Conservation (phyloP, 2,797 vertebrate species). For the Sarcophilus harrisii region DNA sequence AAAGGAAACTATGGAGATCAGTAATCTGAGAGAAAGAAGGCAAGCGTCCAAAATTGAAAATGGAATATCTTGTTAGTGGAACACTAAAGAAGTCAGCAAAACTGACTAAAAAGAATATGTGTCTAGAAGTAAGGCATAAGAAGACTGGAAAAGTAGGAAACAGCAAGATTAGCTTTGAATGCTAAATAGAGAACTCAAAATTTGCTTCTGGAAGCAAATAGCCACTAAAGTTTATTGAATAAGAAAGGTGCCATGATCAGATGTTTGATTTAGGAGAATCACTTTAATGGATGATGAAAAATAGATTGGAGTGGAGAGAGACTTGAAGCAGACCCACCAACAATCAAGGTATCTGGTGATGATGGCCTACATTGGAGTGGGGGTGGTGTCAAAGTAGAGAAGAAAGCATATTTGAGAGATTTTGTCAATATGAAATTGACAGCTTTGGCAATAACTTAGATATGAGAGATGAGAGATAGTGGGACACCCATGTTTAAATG, state of each 20-base stretch:
- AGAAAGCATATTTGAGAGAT: neutral
- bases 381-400: neutral
- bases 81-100: neutral
- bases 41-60: neutral
- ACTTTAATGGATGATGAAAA: neutral
- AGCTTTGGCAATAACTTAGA: neutral
- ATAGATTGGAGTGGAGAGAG: neutral
- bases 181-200: neutral
- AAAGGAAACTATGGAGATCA: slow-evolving; percentile 5
- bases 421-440: neutral
- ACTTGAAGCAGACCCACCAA: neutral
- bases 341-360: neutral
- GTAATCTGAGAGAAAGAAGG: neutral
- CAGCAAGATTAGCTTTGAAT: too few species aligned
- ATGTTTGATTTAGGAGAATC: neutral
- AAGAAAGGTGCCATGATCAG: neutral
- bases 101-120: neutral
- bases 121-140: too few species aligned
- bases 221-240: neutral
- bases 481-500: neutral
- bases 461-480: neutral
- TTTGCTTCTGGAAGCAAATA: neutral
- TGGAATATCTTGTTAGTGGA: neutral
- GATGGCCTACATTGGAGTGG: neutral
- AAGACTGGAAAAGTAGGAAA: neutral